Evolutionary conservation across 1,140 invertebrate genomes (phyloP), one percentile per base, ranked within the genome.

Genomic region (Temnothorax longispinosus): DNA sequence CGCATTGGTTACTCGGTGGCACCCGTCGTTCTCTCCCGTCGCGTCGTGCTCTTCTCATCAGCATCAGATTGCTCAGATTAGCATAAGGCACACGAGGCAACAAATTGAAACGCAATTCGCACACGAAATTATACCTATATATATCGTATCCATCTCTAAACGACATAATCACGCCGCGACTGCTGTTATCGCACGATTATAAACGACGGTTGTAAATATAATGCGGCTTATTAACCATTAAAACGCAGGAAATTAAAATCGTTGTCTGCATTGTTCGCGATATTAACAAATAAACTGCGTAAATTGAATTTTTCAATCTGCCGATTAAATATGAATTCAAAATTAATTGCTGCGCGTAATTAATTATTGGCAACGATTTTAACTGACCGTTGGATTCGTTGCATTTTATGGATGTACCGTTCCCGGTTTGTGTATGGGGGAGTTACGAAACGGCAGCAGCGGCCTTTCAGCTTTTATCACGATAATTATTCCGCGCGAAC

Each of bases 11-110:
- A 85, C 56, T 62, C 47, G 87, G 50, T 67, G 58, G 32, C 69
- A 18, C 32, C 75, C 88, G 7, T 62, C 78, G 54, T 76, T 50
- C 47, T 27, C 89, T 72, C 67, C 74, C 86, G 60, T 54, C 6
- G 54, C 81, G 54, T 56, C 10, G 52, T 56, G n/a, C 76, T 69
- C 5, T 41, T 50, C 21, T 91, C 87, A 74, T 86, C 71, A n/a
- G 72, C 82, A 62, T 86, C 90, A 87, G 90, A 91, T 91, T 87
- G 90, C 71, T 91, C 84, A 77, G 74, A 91, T 91, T 91, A 91
- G 80, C 90, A 91, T 87, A 91, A 87, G 84, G 67, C 56, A 82
- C 52, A 67, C 74, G 75, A 50, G 71, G 75, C 58, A 81, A 78
- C 82, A 89, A 92, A 88, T 92, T 90, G 88, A 65, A 88, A 86